Percentiles rank a stretch among this genome's conserved stretches.
Conservation (phyloP, 1,140 invertebrate species). For the Brachionus koreanus region DNA sequence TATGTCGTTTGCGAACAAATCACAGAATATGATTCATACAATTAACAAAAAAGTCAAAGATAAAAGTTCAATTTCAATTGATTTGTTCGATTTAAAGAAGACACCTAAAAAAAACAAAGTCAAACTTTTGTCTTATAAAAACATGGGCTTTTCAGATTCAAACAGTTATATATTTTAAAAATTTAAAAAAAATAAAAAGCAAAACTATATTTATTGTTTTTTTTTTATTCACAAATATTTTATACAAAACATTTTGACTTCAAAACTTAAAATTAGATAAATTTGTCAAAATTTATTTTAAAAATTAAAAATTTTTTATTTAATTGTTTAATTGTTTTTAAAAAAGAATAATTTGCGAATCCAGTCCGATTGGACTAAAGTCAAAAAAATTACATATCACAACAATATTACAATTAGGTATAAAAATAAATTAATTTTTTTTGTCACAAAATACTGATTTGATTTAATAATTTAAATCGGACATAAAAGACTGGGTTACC, state of each 20-base stretch:
- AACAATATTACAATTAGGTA: not conserved
- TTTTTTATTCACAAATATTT: no score
- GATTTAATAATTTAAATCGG: slow-evolving; percentile 14
- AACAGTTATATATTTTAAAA: slow-evolving; percentile 15
- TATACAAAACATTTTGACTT: no score
- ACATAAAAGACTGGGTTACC: slow-evolving; percentile 59
- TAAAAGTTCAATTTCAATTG: not conserved
- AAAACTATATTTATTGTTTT: no score
- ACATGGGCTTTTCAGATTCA: slow-evolving; percentile 14
- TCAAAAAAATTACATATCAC: not conserved
- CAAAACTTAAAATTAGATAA: no score
- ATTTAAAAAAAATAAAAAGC: not conserved
- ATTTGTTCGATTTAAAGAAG: slow-evolving; percentile 24
- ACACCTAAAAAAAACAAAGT: not conserved
- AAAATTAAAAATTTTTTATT: no score
- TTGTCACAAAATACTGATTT: not conserved
- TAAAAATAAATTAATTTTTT: not conserved
- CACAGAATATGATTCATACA: not conserved
- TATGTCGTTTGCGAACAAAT: slow-evolving; percentile 43
- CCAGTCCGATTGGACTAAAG: not conserved
- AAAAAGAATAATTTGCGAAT: no score
- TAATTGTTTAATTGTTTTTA: no score
- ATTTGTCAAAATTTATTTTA: no score
- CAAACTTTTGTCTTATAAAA: slow-evolving; percentile 26
- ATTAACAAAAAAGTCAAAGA: slow-evolving; percentile 17